phyloP scores from a whole-genome alignment of 1,140 invertebrate species.

The Zeugodacus cucurbitae region DNA sequence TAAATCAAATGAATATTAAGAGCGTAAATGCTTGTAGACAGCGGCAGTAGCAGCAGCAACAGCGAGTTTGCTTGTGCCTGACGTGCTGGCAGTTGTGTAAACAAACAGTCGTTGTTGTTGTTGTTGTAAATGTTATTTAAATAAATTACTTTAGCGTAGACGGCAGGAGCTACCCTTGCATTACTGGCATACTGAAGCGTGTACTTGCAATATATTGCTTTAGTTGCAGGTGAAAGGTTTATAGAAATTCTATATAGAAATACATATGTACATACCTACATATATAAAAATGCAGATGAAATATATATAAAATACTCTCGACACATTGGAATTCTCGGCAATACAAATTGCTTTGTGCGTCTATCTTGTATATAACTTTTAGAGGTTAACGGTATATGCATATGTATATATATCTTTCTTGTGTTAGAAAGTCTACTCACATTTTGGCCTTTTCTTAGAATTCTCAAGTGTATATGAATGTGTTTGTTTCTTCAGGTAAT shows the following conservation, averaged over 20 bases:
- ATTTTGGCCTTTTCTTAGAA: not conserved
- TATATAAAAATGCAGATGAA: not conserved
- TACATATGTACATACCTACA: not conserved
- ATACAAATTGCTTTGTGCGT: not conserved
- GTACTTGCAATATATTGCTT: not conserved
- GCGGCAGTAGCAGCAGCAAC: too few relatives aligned
- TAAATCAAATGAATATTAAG: constrained; percentile 31
- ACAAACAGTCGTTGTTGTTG: not conserved
- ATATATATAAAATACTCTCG: not conserved
- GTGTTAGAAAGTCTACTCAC: not conserved
- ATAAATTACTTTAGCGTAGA: not conserved
- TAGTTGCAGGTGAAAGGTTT: not conserved
- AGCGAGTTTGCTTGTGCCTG: not conserved
- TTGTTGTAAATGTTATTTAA: not conserved
- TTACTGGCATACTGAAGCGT: not conserved
- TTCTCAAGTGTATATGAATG: not conserved
- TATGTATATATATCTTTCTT: not conserved
- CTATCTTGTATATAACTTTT: not conserved
- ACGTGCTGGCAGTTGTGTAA: not conserved
- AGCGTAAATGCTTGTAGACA: not conserved
- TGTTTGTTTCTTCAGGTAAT: not conserved
- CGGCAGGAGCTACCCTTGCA: not conserved
- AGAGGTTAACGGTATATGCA: not conserved
- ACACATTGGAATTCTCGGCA: not conserved
- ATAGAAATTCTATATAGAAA: not conserved